Base-by-base conservation (phyloP, 2,888 invertebrate genomes). In the Cataglyphis albicans region DNA sequence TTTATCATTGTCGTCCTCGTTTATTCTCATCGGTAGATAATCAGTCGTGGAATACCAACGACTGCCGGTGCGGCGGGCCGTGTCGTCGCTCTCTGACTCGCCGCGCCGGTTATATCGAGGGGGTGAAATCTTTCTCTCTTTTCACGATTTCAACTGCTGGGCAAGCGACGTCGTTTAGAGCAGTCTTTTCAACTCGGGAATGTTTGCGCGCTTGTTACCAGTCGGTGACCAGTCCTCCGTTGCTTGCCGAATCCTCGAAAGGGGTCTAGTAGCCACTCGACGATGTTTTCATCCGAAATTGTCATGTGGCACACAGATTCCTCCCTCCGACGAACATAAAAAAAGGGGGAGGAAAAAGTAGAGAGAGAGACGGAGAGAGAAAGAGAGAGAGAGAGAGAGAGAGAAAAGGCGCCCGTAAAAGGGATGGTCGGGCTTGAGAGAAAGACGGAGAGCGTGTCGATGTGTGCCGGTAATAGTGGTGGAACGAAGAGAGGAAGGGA, bases 221-320 rank as follows among this genome's bases (percentile, higher is more conserved):
- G 44, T 32, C 44, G 21, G 59, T 72, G 44, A 59, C 21, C 44
- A 38, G 67, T 73, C 68, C 41, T 55, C 55, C 78, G 72, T 44
- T 78, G 44, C 72, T 78, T 72, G 78, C 78, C 78, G 72, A 59
- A 25, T 70, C 52, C 75, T 32, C 57, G 72, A 57, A 80, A 72
- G 70, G 29, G 61, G 64, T 87, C 78, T 80, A 84, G 81, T 86
- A 83, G 84, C 81, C 84, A 84, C 82, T 86, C 89, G 85, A 84
- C 86, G 82, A 87, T 89, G 89, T 89, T 89, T 89, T 86, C 88
- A 81, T 73, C 73, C 85, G 86, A 86, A 89, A 89, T 89, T 86
- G 87, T 86, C 87, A 87, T 89, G 85, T 87, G 85, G 75, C 87
- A 74, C 67, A 76, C 87, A 87, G 84, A 76, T 70, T 44, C 10